Percentiles rank a stretch among this genome's conserved stretches.
These are phyloP conservation scores for Gopherus flavomarginatus DNA, from an alignment of 2,113 vertebrate genomes.

Conservation along the genomic window DNA sequence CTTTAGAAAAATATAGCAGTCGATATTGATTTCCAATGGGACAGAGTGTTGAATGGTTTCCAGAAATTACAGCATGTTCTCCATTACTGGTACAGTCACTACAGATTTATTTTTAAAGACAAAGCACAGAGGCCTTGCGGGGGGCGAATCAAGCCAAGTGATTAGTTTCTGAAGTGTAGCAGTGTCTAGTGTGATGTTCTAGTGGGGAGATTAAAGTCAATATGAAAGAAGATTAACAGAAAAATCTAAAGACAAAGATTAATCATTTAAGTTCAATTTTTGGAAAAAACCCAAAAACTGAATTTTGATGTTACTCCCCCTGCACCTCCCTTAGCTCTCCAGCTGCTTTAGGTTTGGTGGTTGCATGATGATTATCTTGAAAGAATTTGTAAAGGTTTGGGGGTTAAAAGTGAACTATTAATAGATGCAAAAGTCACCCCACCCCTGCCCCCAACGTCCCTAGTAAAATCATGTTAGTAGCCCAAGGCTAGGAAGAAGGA, in stretches of 20 bases:
- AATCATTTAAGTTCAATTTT: slow-evolving; percentile 47
- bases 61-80: not conserved
- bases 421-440: not conserved
- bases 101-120: slow-evolving; percentile 25
- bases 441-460: not conserved
- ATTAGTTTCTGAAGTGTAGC: not conserved
- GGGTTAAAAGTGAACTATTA: not conserved
- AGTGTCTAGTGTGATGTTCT: not conserved
- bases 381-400: not conserved
- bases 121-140: slow-evolving; percentile 22
- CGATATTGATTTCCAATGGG: not conserved
- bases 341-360: not conserved
- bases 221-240: slow-evolving; percentile 61
- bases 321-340: not conserved
- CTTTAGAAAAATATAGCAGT: slow-evolving; percentile 8
- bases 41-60: not conserved
- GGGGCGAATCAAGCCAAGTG: not conserved
- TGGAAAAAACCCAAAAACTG: not conserved
- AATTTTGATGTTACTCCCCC: not conserved
- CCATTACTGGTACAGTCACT: not conserved
- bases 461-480: not conserved
- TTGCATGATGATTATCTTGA: not conserved
- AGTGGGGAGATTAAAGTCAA: slow-evolving; percentile 53
- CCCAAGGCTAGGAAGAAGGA: not conserved
- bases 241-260: slow-evolving; percentile 66